Conservation (phyloP, 2,797 vertebrate genomes). For the Sebastes dallii region DNA sequence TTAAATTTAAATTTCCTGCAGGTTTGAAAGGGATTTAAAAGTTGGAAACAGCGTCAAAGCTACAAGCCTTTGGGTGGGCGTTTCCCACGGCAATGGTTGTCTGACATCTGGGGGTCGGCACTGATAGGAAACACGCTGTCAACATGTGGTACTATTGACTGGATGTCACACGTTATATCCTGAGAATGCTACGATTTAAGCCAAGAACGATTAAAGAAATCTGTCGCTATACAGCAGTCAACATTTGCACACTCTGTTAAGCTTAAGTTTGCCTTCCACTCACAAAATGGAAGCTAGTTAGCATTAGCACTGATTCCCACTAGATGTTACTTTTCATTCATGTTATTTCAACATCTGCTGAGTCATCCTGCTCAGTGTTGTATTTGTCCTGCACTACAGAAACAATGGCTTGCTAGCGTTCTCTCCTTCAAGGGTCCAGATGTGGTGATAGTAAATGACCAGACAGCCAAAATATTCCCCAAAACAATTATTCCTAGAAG, state of each 20-base stretch:
- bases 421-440: not conserved
- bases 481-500: not conserved
- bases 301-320: not conserved
- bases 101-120: not conserved
- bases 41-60: not conserved
- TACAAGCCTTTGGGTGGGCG: not conserved
- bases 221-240: not conserved
- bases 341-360: not conserved
- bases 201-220: not conserved
- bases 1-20: conserved; percentile 77
- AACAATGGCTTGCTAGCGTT: not conserved
- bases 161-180: not conserved
- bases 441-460: not conserved
- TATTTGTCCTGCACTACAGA: not conserved
- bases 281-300: not conserved
- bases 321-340: not conserved
- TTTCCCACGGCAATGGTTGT: not conserved
- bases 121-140: not conserved
- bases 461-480: not conserved
- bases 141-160: not conserved
- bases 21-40: conserved; percentile 51
- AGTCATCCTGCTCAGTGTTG: not conserved
- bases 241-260: not conserved
- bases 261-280: not conserved
- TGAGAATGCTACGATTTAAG: not conserved